Conservation (phyloP, 2,113 vertebrate genomes). For the Hippolais icterina region DNA sequence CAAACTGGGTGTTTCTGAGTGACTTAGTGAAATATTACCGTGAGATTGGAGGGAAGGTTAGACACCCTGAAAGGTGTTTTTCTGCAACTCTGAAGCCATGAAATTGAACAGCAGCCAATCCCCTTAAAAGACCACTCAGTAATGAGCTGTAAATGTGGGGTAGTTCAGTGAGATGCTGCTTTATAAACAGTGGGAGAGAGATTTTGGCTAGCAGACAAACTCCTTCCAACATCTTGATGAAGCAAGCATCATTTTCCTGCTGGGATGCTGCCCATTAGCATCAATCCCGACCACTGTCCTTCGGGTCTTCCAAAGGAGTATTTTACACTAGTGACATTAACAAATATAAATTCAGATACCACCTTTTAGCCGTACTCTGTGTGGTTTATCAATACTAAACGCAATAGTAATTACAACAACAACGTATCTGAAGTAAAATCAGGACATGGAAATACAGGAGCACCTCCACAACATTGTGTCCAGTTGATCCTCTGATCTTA, state of each 20-base stretch:
- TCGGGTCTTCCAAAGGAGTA: background rate
- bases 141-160: background rate
- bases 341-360: background rate
- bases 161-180: background rate
- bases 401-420: background rate
- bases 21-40: background rate
- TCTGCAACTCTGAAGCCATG: background rate
- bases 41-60: background rate
- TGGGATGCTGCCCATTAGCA: constrained; percentile 35
- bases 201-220: constrained; percentile 16
- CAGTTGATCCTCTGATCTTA: background rate
- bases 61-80: background rate
- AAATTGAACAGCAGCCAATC: constrained; percentile 6
- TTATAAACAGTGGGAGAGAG: constrained; percentile 25
- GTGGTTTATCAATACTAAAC: background rate
- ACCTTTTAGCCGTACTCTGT: background rate
- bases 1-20: background rate
- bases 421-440: background rate
- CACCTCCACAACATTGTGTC: background rate
- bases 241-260: background rate
- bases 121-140: background rate
- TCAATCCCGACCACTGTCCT: background rate
- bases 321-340: background rate
- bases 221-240: constrained; percentile 14
- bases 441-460: background rate